Evolutionary conservation across 2,888 invertebrate species (phyloP).

Genomic region (Antitype chi): DNA sequence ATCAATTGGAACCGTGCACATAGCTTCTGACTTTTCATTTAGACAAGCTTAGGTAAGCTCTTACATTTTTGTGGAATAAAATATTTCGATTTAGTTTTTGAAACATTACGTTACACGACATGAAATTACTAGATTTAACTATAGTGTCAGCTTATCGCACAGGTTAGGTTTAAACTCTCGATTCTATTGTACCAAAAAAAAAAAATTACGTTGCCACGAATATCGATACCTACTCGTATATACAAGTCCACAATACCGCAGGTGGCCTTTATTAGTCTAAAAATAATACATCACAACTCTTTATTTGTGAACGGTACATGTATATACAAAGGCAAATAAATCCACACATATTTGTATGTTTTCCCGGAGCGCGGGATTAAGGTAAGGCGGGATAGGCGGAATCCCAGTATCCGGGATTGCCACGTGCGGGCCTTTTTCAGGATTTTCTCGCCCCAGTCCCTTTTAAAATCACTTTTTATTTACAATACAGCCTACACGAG

Average conservation of each 20-base stretch:
- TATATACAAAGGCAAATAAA: slow-evolving; percentile 59
- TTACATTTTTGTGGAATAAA: no score
- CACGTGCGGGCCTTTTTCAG: slow-evolving; percentile 80
- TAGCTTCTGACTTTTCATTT: no score
- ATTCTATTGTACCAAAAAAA: neutral
- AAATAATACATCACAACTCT: slow-evolving; percentile 55
- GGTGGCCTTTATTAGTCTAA: slow-evolving; percentile 34
- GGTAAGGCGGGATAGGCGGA: slow-evolving; percentile 80
- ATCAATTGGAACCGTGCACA: no score
- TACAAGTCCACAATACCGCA: slow-evolving; percentile 22
- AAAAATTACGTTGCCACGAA: neutral
- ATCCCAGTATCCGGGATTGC: slow-evolving; percentile 81
- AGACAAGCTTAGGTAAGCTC: no score
- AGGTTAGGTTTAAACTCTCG: neutral
- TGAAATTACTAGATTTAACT: neutral
- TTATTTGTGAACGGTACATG: slow-evolving; percentile 58
- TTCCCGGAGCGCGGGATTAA: slow-evolving; percentile 78
- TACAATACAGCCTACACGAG: slow-evolving; percentile 58
- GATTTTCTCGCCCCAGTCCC: slow-evolving; percentile 77
- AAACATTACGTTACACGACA: neutral
- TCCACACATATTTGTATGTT: slow-evolving; percentile 64
- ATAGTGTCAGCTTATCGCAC: neutral
- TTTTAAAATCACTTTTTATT: slow-evolving; percentile 72
- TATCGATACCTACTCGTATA: neutral
- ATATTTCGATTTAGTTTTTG: no score